These are phyloP conservation scores for Blera fallax DNA, from an alignment of 2,888 invertebrate species.

Conservation along the genomic window DNA sequence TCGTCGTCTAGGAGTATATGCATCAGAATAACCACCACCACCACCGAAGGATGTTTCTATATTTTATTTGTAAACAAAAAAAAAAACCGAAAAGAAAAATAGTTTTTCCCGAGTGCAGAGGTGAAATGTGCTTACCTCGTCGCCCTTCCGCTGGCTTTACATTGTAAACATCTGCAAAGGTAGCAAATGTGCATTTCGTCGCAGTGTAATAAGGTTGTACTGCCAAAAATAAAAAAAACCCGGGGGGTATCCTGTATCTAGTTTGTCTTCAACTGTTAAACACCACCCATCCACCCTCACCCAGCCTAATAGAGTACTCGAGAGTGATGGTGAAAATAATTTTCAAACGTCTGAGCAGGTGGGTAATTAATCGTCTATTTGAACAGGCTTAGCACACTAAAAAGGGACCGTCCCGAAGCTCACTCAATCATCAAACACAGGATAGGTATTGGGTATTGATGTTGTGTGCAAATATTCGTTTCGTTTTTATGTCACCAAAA, in stretches of 20 bases:
- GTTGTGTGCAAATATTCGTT: constrained; percentile 54
- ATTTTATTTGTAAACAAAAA: constrained; percentile 42
- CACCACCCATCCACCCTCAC: not conserved
- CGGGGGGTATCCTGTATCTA: too few relatives aligned
- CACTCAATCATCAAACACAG: constrained; percentile 24
- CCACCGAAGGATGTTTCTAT: constrained; percentile 54
- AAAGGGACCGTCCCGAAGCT: not conserved
- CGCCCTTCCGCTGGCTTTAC: constrained; percentile 23
- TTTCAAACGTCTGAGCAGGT: constrained; percentile 29
- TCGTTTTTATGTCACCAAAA: constrained; percentile 58
- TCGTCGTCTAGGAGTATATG: not conserved
- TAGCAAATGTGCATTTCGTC: constrained; percentile 64
- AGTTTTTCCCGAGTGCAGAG: constrained; percentile 25
- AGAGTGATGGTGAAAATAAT: constrained; percentile 20
- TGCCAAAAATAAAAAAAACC: constrained; percentile 56
- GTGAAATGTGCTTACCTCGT: constrained; percentile 35
- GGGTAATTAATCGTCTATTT: constrained; percentile 57
- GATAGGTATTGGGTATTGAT: constrained; percentile 48
- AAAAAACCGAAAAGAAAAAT: constrained; percentile 7
- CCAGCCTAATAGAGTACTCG: not conserved
- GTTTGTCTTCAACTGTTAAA: not conserved
- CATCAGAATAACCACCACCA: constrained; percentile 47
- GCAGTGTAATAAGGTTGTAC: constrained; percentile 59
- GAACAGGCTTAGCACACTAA: constrained; percentile 13
- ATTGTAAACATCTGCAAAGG: constrained; percentile 68